Evolutionary conservation across 53 echinoderm and acorn worm genomes (phyloP).

Genomic region (Mesocentrotus franciscanus): DNA sequence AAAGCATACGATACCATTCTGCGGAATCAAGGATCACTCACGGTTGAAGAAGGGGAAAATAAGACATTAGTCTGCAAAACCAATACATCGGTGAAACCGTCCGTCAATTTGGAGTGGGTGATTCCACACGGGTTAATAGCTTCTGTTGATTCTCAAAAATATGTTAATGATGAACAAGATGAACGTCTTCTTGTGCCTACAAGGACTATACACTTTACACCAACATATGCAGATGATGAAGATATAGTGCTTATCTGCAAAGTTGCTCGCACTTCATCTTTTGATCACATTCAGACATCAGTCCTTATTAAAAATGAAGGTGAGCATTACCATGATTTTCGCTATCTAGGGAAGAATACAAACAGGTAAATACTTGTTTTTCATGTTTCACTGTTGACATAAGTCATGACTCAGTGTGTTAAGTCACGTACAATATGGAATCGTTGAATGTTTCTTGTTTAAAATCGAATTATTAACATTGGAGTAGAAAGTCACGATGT

Average conservation of each 20-base stretch:
- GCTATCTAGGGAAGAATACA: too few species aligned
- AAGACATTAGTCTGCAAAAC: not conserved
- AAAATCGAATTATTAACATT: too few species aligned
- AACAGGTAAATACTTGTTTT: too few species aligned
- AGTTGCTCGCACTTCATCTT: not conserved
- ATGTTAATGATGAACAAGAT: not conserved
- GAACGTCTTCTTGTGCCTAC: not conserved
- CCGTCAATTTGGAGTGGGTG: not conserved
- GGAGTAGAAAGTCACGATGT: too few species aligned
- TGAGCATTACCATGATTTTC: not conserved
- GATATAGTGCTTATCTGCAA: not conserved
- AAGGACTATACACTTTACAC: not conserved
- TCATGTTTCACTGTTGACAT: too few species aligned
- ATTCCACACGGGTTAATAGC: not conserved
- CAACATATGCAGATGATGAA: not conserved
- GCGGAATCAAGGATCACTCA: not conserved
- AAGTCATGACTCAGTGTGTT: too few species aligned
- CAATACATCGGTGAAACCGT: not conserved
- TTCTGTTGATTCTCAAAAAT: not conserved
- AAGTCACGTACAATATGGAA: too few species aligned
- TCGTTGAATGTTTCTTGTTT: too few species aligned
- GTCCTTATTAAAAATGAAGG: not conserved
- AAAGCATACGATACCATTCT: not conserved
- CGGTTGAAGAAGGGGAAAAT: not conserved
- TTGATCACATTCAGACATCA: not conserved